Conservation (phyloP, 2,113 vertebrate species). For the Morphnarchus princeps region DNA sequence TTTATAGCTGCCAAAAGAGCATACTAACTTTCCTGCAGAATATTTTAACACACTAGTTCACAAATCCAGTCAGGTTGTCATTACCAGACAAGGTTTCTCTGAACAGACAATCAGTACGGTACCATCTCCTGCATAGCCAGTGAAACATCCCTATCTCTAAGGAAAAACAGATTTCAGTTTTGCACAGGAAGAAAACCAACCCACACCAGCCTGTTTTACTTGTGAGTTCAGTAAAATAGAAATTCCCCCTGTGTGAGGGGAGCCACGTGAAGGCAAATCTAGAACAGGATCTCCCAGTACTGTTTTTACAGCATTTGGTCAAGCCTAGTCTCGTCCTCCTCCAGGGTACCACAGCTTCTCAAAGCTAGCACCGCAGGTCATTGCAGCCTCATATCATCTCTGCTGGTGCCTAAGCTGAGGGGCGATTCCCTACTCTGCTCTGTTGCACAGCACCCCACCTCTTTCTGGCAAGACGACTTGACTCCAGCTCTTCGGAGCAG, state of each 20-base stretch:
- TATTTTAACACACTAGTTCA: not conserved
- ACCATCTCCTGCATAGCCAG: not conserved
- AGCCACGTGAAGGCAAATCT: not conserved
- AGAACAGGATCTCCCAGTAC: not conserved
- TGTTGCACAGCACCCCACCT: not conserved
- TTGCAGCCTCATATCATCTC: not conserved
- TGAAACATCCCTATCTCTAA: not conserved
- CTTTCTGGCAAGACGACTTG: not conserved
- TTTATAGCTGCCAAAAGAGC: slow-evolving; percentile 12
- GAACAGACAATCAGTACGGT: not conserved
- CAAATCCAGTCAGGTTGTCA: slow-evolving; percentile 7
- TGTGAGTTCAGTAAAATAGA: not conserved
- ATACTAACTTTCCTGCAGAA: not conserved
- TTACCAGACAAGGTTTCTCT: slow-evolving; percentile 6
- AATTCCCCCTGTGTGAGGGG: not conserved
- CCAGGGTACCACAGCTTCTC: not conserved
- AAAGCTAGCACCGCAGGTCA: not conserved
- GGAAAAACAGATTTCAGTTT: not conserved
- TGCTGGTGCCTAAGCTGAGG: not conserved
- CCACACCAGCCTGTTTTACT: not conserved
- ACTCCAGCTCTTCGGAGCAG: not conserved
- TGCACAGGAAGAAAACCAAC: not conserved
- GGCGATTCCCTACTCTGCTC: not conserved
- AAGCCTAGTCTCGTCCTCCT: not conserved
- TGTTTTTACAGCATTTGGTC: not conserved